Evolutionary conservation across 2,113 vertebrate genomes (phyloP).

Genomic region (Sprattus sprattus): DNA sequence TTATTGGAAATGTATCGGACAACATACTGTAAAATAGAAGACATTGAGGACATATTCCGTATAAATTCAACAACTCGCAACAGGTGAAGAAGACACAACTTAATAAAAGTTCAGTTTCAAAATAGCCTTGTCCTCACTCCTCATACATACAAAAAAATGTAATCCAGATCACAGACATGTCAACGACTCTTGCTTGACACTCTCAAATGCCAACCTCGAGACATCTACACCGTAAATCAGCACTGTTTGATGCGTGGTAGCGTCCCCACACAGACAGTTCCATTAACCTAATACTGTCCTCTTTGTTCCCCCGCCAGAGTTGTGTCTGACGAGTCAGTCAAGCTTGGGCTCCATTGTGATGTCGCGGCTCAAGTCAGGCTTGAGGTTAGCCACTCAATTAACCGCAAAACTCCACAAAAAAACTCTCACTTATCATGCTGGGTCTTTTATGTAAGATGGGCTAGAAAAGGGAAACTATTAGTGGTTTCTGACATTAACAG

Average conservation of each 20-base stretch:
- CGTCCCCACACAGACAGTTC: neutral
- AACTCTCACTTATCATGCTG: neutral
- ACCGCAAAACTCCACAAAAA: neutral
- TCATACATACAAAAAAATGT: neutral
- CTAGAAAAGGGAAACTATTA: neutral
- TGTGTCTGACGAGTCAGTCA: neutral
- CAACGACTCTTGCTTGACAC: neutral
- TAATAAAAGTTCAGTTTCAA: neutral
- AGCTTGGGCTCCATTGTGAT: neutral
- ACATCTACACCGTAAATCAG: neutral
- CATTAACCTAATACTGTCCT: constrained; percentile 3
- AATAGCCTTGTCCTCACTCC: neutral
- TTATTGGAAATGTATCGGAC: neutral
- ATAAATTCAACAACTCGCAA: neutral
- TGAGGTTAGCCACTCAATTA: constrained; percentile 17
- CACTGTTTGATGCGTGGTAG: neutral
- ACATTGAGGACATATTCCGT: neutral
- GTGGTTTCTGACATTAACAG: neutral
- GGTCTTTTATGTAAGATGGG: neutral
- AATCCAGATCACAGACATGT: neutral
- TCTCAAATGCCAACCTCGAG: neutral
- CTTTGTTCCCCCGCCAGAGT: constrained; percentile 5
- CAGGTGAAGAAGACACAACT: neutral
- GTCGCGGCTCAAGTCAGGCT: neutral
- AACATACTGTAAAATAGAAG: neutral